Evolutionary conservation across 2,888 invertebrate species (phyloP), one percentile per base, ranked within the genome.

Genomic region (Timema podura): DNA sequence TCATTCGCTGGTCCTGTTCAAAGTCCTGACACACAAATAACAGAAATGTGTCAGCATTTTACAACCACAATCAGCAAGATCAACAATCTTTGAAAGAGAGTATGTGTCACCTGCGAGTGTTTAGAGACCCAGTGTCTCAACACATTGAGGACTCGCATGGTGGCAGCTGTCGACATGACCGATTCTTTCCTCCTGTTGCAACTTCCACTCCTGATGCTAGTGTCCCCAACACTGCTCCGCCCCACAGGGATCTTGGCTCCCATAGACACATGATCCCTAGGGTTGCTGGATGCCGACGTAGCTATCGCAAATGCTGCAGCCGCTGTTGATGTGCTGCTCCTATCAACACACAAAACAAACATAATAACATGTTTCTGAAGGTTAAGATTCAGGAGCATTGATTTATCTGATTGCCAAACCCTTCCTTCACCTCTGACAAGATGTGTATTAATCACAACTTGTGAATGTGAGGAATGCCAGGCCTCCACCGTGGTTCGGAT

Each of bases 91-190:
- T n/a, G 51, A 13, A 11, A 13, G 51, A 51, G n/a, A 51, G 11
- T n/a, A n/a, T n/a, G n/a, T 30, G 30, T 30, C 74, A 85, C 86
- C 80, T 93, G 92, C 0, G 92, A 89, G 79, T 95, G 95, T 81
- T 95, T 95, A 0, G 92, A 92, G 48, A 93, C 91, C 96, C 96
- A 96, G 79, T 95, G 95, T 73, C 94, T 87, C 65, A 96, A 83
- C 2, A 96, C 95, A 80, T 94, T 95, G 0, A 96, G 85, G 0
- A 95, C 95, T 72, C 96, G 82, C 95, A 95, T 95, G 0, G 95
- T 95, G 69, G 95, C 95, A n/a, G 95, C 95, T 6, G 94, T 94
- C 61, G 93, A 93, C 79, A 95, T 92, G 61, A 93, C 90, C 9
- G 90, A 91, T 77, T 92, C 92, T 74, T 88, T 87, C 68, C 87